Evolutionary conservation across 2,888 invertebrate genomes (phyloP), one percentile per base, ranked within the genome.

Genomic region (Cephus rjabovi): DNA sequence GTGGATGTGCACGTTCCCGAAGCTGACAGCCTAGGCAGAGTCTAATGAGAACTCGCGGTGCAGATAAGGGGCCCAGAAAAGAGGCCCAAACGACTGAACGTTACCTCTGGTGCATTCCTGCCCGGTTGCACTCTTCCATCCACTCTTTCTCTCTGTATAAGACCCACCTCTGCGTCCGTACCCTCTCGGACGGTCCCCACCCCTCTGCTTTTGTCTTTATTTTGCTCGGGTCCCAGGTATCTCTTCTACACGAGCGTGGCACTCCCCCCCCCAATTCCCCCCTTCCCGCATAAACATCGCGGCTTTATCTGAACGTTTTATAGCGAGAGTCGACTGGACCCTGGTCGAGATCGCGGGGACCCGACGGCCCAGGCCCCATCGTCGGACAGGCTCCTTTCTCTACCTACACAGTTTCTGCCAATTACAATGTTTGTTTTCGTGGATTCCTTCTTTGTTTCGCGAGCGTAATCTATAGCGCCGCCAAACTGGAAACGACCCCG

Each of bases 291-390:
- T 90, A 90, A 90, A 90, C 87, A 88, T 88, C 83, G 87, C 86
- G 85, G 87, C 86, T 90, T 89, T 89, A 89, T 90, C 87, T 87
- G 85, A 85, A 82, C 85, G 86, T 89, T 89, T 90, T 89, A 88
- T 89, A 86, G 85, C 85, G 83, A 78, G 71, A 34, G 79, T 76
- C 35, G 37, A 69, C 34, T 11, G 30, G 75, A 33, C 30, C 74
- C 69, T 68, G 68, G 56, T 70, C 56, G 76, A 76, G 71, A 70
- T 40, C 30, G 68, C 69, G 56, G 40, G 31, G 33, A 11, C 69
- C 34, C 74, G 74, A 68, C n/a, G 3, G 34, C 37, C 34, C 12
- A 77, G n/a, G 33, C 6, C 40, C 30, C 9, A 34, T 15, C 74
- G 37, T 35, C 37, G 31, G 69, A 34, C 35, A 56, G 35, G 30